Conservation (phyloP, 1,140 invertebrate genomes). For the Drosophila mojavensis region DNA sequence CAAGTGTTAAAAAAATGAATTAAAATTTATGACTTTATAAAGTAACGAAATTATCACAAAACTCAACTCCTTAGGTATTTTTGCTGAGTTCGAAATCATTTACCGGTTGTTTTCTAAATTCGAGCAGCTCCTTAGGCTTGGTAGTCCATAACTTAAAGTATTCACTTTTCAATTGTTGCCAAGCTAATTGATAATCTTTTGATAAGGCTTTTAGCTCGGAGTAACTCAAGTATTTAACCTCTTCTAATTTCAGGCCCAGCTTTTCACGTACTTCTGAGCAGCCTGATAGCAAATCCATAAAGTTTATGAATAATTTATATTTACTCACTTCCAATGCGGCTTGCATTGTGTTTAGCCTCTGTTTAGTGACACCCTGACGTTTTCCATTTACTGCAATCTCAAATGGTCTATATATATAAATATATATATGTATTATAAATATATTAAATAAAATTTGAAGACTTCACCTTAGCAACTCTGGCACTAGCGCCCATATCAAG, state of each 20-base stretch:
- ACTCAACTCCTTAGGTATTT: not conserved
- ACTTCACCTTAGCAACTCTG: constrained; percentile 77
- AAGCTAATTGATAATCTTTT: constrained; percentile 84
- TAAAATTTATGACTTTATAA: no score
- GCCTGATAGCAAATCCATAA: constrained; percentile 85
- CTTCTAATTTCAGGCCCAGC: constrained; percentile 43
- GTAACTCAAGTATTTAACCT: constrained; percentile 84
- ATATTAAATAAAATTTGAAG: constrained; percentile 84
- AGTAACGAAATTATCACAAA: not conserved
- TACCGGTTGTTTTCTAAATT: constrained; percentile 64
- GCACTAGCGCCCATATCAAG: constrained; percentile 86
- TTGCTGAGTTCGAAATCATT: not conserved
- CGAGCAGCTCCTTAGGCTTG: constrained; percentile 84
- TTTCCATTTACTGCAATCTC: constrained; percentile 92
- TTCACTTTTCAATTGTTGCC: constrained; percentile 84
- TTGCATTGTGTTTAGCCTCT: constrained; percentile 85
- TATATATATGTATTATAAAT: constrained; percentile 80
- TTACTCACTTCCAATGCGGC: constrained; percentile 87
- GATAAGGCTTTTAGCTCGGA: constrained; percentile 84
- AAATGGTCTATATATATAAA: constrained; percentile 84
- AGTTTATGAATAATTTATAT: constrained; percentile 86
- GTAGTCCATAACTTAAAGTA: constrained; percentile 86
- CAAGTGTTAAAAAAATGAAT: no score
- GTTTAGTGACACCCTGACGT: constrained; percentile 92
- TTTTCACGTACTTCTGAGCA: constrained; percentile 61